phyloP scores from a whole-genome alignment of 2,797 vertebrate species.

The Gobionotothen gibberifrons region DNA sequence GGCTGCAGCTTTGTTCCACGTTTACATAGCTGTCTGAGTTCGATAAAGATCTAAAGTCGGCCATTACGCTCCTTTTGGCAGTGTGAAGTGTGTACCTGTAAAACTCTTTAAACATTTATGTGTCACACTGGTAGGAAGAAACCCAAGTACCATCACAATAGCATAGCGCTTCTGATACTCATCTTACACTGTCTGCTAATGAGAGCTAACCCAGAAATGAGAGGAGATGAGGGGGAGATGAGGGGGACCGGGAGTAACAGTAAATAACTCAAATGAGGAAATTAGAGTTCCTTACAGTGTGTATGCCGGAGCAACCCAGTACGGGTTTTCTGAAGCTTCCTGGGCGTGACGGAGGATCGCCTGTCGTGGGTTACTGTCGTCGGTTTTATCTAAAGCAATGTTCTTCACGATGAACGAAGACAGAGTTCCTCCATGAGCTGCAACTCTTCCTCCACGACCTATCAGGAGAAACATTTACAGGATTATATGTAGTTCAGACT shows the following conservation, averaged over 20 bases:
- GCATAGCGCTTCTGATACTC: conserved; percentile 12
- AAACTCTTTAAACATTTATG: conserved; percentile 67
- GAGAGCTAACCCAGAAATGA: conserved; percentile 24
- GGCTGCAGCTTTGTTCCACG: conserved; percentile 36
- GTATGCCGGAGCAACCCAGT: conserved; percentile 97
- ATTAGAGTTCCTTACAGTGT: conserved; percentile 83
- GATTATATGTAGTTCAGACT: conserved; percentile 8
- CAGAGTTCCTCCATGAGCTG: conserved; percentile 94
- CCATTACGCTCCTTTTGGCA: conserved; percentile 41
- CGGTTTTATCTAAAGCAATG: conserved; percentile 96
- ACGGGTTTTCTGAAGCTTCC: conserved; percentile 94
- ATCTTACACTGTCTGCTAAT: conserved; percentile 50
- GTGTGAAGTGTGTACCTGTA: conserved; percentile 43
- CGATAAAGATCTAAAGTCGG: conserved; percentile 63
- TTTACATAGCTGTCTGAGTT: conserved; percentile 37
- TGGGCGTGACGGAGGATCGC: conserved; percentile 96
- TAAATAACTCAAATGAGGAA: conserved; percentile 18
- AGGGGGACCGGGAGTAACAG: neutral
- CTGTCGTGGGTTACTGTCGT: conserved; percentile 95
- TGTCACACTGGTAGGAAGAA: conserved; percentile 46
- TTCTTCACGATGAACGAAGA: conserved; percentile 98
- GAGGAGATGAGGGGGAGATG: conserved; percentile 18
- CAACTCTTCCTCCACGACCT: conserved; percentile 96
- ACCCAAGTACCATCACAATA: conserved; percentile 37
- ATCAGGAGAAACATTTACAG: conserved; percentile 24